Conservation (phyloP, 2,113 vertebrate genomes). For the Alethe castanea region DNA sequence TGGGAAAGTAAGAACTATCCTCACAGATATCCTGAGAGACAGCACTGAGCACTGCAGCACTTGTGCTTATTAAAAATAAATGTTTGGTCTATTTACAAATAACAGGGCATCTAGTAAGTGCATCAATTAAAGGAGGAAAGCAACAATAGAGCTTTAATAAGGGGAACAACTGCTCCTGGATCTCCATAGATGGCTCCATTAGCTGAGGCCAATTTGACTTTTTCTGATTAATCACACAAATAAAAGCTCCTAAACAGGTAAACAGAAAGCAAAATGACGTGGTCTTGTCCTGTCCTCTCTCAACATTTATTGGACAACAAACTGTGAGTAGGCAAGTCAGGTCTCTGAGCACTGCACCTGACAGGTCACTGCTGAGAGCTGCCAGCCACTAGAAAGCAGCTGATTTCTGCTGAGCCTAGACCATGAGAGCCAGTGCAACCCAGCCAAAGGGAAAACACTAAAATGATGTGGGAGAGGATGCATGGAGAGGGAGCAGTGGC, state of each 20-base stretch:
- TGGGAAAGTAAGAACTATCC: neutral
- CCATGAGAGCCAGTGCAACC: neutral
- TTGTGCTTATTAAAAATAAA: conserved; percentile 37
- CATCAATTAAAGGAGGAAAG: neutral
- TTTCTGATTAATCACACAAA: neutral
- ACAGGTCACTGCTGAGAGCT: neutral
- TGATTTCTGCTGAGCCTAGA: neutral
- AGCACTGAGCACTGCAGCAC: neutral
- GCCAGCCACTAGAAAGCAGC: neutral
- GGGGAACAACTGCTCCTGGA: neutral
- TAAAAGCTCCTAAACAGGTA: neutral
- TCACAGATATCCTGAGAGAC: neutral
- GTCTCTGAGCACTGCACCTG: neutral
- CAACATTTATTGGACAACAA: neutral
- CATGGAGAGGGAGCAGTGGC: rapidly evolving
- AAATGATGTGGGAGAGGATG: neutral
- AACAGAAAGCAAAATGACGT: neutral
- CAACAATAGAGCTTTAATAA: neutral
- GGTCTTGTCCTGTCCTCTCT: neutral
- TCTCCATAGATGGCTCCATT: neutral
- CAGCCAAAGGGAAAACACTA: neutral
- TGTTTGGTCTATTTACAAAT: conserved; percentile 1
- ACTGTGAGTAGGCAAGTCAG: neutral
- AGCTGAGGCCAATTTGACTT: neutral
- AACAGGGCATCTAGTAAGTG: neutral